Evolutionary conservation across 2,888 invertebrate species (phyloP), one percentile per base, ranked within the genome.

Genomic region (Phorcus lineatus): DNA sequence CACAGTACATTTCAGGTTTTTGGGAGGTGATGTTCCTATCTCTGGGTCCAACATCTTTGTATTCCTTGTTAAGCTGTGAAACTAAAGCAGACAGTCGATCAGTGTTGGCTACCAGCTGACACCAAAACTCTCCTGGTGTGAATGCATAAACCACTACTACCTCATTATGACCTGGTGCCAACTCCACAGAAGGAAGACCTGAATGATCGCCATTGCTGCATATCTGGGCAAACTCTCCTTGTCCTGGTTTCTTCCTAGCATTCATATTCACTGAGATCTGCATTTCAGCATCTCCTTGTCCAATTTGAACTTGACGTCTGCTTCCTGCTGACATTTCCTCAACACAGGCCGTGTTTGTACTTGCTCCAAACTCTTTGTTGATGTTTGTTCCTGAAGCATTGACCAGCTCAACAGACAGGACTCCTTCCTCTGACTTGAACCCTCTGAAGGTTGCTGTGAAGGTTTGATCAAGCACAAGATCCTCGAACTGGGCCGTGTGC

Each of bases 401-500:
- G 13, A 81, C 80, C 54, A 91, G 85, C 36, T 89, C 76, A 17
- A 90, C 86, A 7, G 83, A 79, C 74, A 88, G 89, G 7, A 86
- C 74, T 28, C 85, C 82, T 52, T 84, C 80, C n/a, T 86, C 86
- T 17, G 74, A 53, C 22, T 78, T 55, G 67, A 82, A 79, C 7
- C 81, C 81, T 66, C 85, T 82, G 76, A 90, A 88, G 0, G 83
- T 84, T 1, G 88, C 88, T 19, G 82, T 85, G 78, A 91, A 88
- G 7, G 84, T 86, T 70, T 89, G 87, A 36, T 91, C 90, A 22
- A 88, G 80, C 0, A 86, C 89, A 78, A 89, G 77, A 70, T 90
- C 91, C 77, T 90, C 89, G 83, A 90, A 90, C 83, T 91, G 86
- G 7, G 87, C 89, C 24, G 84, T 87, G 55, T 88, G 86, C 47